Conservation (phyloP, 2,113 vertebrate genomes). For the Ivindomyrus marchei region DNA sequence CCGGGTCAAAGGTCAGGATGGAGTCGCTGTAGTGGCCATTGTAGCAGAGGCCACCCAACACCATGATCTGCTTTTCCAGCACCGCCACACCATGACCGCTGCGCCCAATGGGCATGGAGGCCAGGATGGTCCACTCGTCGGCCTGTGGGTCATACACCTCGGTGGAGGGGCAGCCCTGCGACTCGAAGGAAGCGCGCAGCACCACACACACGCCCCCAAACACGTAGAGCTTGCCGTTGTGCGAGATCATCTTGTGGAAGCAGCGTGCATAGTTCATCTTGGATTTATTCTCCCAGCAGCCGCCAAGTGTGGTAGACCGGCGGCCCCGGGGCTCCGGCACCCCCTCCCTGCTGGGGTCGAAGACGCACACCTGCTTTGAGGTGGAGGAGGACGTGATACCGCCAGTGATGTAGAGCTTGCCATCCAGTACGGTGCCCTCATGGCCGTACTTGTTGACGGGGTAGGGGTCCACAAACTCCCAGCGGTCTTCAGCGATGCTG, state of each 20-base stretch:
- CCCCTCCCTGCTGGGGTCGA: conserved; percentile 90
- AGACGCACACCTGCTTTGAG: conserved; percentile 96
- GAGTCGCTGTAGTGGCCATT: conserved; percentile 99
- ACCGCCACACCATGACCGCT: conserved; percentile 96
- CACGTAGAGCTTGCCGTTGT: conserved; percentile 96
- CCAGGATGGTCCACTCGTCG: conserved; percentile 97
- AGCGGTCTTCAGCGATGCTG: conserved; percentile 91
- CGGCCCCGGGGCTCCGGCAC: conserved; percentile 78
- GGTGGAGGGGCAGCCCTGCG: conserved; percentile 95
- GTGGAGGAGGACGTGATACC: conserved; percentile 98
- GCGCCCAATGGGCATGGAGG: conserved; percentile 97
- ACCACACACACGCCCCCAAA: conserved; percentile 97
- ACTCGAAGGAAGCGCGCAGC: conserved; percentile 94
- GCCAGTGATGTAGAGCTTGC: conserved; percentile 92
- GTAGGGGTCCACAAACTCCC: conserved; percentile 97
- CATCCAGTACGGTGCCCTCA: conserved; percentile 89
- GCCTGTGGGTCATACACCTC: conserved; percentile 92
- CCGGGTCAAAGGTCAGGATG: conserved; percentile 95
- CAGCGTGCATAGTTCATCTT: conserved; percentile 99
- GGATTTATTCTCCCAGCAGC: conserved; percentile 98
- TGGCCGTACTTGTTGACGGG: conserved; percentile 98
- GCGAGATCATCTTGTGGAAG: conserved; percentile 99
- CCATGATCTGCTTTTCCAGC: conserved; percentile 96
- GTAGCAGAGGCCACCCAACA: conserved; percentile 96
- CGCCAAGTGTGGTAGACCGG: conserved; percentile 76